These are phyloP conservation scores for Trachelus tabidus DNA, from an alignment of 2,888 invertebrate genomes.

Conservation along the genomic window DNA sequence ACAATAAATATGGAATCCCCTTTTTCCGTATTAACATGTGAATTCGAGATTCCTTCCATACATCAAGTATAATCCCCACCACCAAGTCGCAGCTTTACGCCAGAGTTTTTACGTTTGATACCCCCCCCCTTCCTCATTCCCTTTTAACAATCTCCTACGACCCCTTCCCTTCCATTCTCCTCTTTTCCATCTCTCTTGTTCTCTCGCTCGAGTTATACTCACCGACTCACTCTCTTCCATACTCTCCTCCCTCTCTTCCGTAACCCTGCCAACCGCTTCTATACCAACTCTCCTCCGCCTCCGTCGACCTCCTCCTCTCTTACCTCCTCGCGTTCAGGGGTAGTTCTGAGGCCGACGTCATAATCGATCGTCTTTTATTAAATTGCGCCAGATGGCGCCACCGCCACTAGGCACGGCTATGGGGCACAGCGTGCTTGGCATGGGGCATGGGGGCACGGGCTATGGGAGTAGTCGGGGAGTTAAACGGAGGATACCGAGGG, in stretches of 20 bases:
- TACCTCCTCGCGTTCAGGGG: slow-evolving; percentile 36
- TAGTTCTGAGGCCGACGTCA: slow-evolving; percentile 64
- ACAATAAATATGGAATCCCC: slow-evolving; percentile 29
- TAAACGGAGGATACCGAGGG: slow-evolving; percentile 48
- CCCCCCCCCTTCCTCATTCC: slow-evolving; percentile 1
- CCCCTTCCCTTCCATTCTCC: slow-evolving; percentile 7
- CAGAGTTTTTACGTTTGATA: slow-evolving; percentile 39
- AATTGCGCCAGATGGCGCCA: slow-evolving; percentile 64
- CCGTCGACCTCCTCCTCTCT: slow-evolving; percentile 16
- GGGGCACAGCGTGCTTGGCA: slow-evolving; percentile 26
- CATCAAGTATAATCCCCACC: slow-evolving; percentile 38
- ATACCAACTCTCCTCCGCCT: slow-evolving; percentile 22
- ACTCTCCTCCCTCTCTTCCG: slow-evolving; percentile 10
- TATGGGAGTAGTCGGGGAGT: slow-evolving; percentile 37
- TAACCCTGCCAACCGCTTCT: slow-evolving; percentile 31
- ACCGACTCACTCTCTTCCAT: slow-evolving; percentile 2
- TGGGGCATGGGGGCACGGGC: slow-evolving; percentile 26
- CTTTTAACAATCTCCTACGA: neutral
- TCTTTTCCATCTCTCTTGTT: slow-evolving; percentile 11
- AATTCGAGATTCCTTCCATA: slow-evolving; percentile 44
- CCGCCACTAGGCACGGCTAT: slow-evolving; percentile 36
- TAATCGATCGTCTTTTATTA: slow-evolving; percentile 67
- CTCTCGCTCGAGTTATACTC: slow-evolving; percentile 4
- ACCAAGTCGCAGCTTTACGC: slow-evolving; percentile 39
- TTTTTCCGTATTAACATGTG: slow-evolving; percentile 41